phyloP scores from a whole-genome alignment of 2,113 vertebrate genomes.

The Diadophis punctatus region DNA sequence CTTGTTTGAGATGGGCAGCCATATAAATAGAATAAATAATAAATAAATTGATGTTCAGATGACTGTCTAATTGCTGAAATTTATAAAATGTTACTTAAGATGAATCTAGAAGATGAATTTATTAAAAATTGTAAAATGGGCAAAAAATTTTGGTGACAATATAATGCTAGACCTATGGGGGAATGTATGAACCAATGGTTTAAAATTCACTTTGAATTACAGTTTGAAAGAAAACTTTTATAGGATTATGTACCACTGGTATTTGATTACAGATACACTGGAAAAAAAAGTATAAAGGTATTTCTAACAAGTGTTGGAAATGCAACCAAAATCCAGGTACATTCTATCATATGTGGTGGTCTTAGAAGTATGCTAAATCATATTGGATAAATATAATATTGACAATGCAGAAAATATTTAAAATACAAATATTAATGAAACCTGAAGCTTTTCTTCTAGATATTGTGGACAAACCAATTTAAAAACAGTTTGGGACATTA shows the following conservation, averaged over 20 bases:
- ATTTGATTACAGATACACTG: not conserved
- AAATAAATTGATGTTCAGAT: not conserved
- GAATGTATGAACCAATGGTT: not conserved
- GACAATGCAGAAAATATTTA: too few species aligned
- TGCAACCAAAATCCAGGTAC: not conserved
- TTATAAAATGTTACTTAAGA: not conserved
- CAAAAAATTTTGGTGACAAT: not conserved
- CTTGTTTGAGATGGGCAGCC: not conserved
- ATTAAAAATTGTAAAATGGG: not conserved
- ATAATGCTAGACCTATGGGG: not conserved
- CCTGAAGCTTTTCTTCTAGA: too few species aligned
- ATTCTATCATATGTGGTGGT: not conserved
- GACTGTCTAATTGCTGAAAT: not conserved
- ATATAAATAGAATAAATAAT: not conserved
- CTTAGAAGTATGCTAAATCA: not conserved
- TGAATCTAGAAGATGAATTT: not conserved
- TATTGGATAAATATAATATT: not conserved
- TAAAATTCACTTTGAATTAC: not conserved
- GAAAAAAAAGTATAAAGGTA: not conserved
- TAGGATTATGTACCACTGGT: not conserved
- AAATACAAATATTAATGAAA: too few species aligned
- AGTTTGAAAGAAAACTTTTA: not conserved
- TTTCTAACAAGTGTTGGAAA: not conserved
- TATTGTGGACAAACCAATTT: too few species aligned
- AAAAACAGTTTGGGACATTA: too few species aligned